Conservation (phyloP, 2,888 invertebrate species). For the Cyclophora punctaria region DNA sequence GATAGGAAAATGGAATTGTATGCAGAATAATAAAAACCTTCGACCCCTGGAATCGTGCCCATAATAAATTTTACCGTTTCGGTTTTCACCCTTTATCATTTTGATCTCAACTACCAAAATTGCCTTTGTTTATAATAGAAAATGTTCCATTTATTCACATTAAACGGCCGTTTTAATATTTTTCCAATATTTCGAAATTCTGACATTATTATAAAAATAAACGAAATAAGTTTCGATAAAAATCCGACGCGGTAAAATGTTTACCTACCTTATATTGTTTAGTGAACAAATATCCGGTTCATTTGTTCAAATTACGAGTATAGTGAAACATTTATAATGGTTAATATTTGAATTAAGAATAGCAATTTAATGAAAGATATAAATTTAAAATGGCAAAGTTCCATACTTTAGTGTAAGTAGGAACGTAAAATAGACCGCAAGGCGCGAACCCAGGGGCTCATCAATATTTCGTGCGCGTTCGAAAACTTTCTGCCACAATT, state of each 20-base stretch:
- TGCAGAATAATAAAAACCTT: conserved; percentile 69
- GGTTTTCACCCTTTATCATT: conserved; percentile 39
- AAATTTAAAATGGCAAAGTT: neutral
- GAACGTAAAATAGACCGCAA: conserved; percentile 20
- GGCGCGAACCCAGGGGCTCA: conserved; percentile 39
- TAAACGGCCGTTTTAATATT: too few species aligned
- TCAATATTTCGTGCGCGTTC: conserved; percentile 67
- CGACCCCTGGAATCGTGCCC: conserved; percentile 56
- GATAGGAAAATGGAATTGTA: conserved; percentile 70
- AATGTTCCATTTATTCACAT: neutral
- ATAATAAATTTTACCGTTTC: conserved; percentile 58
- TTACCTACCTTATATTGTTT: too few species aligned
- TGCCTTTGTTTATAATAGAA: conserved; percentile 20
- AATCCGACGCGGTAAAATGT: too few species aligned
- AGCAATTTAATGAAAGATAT: neutral
- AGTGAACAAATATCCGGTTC: too few species aligned
- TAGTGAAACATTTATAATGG: too few species aligned
- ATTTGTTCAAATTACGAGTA: too few species aligned
- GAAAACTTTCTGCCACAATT: conserved; percentile 74
- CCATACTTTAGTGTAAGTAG: neutral
- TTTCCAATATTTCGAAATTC: too few species aligned
- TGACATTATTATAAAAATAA: too few species aligned
- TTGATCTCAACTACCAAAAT: conserved; percentile 36
- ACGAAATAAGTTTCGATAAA: too few species aligned
- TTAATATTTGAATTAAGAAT: too few species aligned